Base-by-base conservation (phyloP, 2,888 invertebrate species). In the Drosophila hamatofila region DNA sequence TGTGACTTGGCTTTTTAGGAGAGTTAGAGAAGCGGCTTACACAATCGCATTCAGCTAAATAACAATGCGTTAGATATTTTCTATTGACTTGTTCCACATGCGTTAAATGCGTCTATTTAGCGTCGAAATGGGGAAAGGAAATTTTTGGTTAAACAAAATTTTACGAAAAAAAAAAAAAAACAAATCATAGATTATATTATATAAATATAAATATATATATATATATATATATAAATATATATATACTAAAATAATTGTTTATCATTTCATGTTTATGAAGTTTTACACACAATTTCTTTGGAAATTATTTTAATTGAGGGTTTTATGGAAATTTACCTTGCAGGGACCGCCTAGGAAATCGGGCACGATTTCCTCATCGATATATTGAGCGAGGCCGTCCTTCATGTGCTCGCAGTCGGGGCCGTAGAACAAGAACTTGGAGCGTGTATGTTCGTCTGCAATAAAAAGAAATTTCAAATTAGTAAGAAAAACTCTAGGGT, bases 281-380 rank as follows among this genome's bases (percentile, higher is more conserved):
- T 21, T 7, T 18, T 33, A 56, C 46, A 67, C 21, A 55, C 49
- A 39, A 48, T 39, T 30, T 12, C n/a, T 14, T 54, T 23, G 4
- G 18, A 18, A 12, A 14, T 12, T 5, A 14, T 14, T 18, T 27
- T 9, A 9, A 18, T 5, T 12, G 5, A 11, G 6, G 4, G 11
- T 9, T 9, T 16, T 0, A 18, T 12, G 3, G 18, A 7, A 48
- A 61, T 76, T 72, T 92, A 97, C 98, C 95, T 96, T 96, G 93
- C 97, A 96, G 16, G 96, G 94, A 63, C 98, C 98, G n/a, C 97
- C 98, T 3, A 98, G 94, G 93, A 98, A 98, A 92, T 98, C 97
- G 0, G 98, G 98, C 70, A 98, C 96, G 87, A 95, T 95, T 71
- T 97, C 96, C 73, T 96, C 95, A 59, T 96, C 96, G 72, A 98